A percentile compares a stretch with the other conserved stretches of the same genome.
phyloP scores from a whole-genome alignment of 2,797 vertebrate species.

The Peromyscus melanophrys region DNA sequence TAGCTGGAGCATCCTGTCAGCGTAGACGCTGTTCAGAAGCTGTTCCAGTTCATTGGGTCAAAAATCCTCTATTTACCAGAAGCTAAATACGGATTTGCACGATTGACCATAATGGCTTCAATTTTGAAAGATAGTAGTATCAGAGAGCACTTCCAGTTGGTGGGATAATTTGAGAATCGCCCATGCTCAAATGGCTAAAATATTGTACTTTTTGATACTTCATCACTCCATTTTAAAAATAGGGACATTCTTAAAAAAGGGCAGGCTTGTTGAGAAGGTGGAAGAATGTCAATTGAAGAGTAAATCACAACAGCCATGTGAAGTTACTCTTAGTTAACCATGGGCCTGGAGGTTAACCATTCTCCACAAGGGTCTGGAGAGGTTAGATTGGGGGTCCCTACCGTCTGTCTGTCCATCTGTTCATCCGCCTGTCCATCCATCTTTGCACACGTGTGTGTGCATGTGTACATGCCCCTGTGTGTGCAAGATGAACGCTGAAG shows the following conservation, averaged over 20 bases:
- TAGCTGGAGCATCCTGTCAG: conserved; percentile 69
- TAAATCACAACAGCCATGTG: conserved; percentile 76
- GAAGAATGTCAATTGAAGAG: conserved; percentile 76
- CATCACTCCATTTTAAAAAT: conserved; percentile 81
- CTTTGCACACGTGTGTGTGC: neutral
- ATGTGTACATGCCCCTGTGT: neutral
- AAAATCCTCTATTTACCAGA: conserved; percentile 86
- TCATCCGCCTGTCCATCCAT: neutral
- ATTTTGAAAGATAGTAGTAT: conserved; percentile 88
- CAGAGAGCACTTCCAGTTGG: conserved; percentile 86
- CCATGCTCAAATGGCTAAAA: conserved; percentile 85
- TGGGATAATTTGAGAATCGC: conserved; percentile 85
- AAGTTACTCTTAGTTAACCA: conserved; percentile 86
- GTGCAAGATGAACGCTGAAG: neutral
- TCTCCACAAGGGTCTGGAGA: conserved; percentile 22
- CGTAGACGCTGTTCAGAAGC: conserved; percentile 77
- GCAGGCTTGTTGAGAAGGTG: conserved; percentile 77
- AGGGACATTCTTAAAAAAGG: neutral
- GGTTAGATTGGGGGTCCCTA: neutral
- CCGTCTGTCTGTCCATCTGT: neutral
- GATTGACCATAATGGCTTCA: conserved; percentile 88
- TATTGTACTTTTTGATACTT: conserved; percentile 85
- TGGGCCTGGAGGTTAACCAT: conserved; percentile 72
- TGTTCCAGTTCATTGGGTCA: conserved; percentile 89
- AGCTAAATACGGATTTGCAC: conserved; percentile 86